phyloP scores from a whole-genome alignment of 2,113 vertebrate genomes.

The Oenanthe oenanthe region DNA sequence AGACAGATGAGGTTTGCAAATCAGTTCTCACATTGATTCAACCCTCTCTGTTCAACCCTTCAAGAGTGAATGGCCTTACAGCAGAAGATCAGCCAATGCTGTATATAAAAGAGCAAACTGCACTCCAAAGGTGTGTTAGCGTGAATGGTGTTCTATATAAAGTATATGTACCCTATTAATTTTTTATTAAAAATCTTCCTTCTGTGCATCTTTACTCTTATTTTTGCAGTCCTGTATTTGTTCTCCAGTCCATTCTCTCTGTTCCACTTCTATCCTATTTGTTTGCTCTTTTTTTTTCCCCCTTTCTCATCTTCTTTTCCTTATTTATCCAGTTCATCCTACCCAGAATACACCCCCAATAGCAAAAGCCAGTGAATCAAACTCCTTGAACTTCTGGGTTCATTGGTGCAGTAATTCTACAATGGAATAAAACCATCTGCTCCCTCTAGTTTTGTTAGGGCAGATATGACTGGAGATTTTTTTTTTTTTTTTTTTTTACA shows the following conservation, averaged over 20 bases:
- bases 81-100: not conserved
- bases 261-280: conserved; percentile 14
- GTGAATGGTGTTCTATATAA: conserved; percentile 46
- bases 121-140: conserved; percentile 13
- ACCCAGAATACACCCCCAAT: not conserved
- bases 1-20: not conserved
- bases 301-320: not conserved
- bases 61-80: not conserved
- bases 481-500: not conserved
- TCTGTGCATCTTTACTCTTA: conserved; percentile 18
- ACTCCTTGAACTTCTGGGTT: conserved; percentile 26
- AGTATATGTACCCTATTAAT: conserved; percentile 55
- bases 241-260: conserved; percentile 13
- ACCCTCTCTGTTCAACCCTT: not conserved
- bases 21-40: not conserved
- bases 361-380: not conserved
- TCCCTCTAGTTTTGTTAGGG: not conserved
- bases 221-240: conserved; percentile 33
- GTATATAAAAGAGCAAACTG: conserved; percentile 7
- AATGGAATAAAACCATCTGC: not conserved
- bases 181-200: conserved; percentile 60
- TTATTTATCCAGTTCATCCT: conserved; percentile 18
- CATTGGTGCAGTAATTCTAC: conserved; percentile 2
- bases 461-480: not conserved
- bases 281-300: not conserved